phyloP scores from a whole-genome alignment of 2,797 vertebrate genomes.

The Sparus aurata region DNA sequence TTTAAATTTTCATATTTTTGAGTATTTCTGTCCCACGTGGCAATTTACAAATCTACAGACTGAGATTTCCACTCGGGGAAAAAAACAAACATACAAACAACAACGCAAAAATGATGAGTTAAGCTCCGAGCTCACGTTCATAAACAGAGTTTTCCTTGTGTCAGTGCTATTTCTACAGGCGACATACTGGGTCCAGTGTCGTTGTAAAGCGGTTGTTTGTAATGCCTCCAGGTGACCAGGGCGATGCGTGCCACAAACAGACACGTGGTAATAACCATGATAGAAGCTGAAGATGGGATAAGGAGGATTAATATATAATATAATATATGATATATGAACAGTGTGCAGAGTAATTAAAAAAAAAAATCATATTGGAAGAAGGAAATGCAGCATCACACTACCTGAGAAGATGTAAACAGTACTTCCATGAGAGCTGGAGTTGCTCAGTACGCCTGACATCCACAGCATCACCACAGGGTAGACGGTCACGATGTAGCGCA shows the following conservation, averaged over 20 bases:
- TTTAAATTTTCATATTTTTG: background rate
- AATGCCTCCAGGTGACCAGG: conserved; percentile 74
- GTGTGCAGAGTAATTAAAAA: background rate
- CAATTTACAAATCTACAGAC: background rate
- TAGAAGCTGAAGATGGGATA: conserved; percentile 53
- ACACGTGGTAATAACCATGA: conserved; percentile 59
- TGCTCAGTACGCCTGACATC: conserved; percentile 66
- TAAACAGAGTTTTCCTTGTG: conserved; percentile 65
- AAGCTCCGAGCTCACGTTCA: conserved; percentile 31
- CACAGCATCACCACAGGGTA: conserved; percentile 84
- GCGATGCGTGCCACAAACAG: conserved; percentile 56
- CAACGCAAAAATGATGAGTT: background rate
- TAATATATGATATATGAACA: no score
- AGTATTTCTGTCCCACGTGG: background rate
- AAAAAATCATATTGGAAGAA: background rate
- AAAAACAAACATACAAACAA: background rate
- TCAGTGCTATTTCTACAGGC: conserved; percentile 76
- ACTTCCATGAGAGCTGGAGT: conserved; percentile 16
- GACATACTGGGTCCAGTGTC: conserved; percentile 54
- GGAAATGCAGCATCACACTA: conserved; percentile 42
- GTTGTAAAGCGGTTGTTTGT: conserved; percentile 70
- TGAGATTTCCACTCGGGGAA: background rate
- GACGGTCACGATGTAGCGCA: conserved; percentile 83
- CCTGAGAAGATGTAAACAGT: conserved; percentile 77
- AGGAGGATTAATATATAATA: conserved; percentile 15